These are phyloP conservation scores for Cherax quadricarinatus DNA, from an alignment of 1,140 invertebrate genomes.

Conservation along the genomic window DNA sequence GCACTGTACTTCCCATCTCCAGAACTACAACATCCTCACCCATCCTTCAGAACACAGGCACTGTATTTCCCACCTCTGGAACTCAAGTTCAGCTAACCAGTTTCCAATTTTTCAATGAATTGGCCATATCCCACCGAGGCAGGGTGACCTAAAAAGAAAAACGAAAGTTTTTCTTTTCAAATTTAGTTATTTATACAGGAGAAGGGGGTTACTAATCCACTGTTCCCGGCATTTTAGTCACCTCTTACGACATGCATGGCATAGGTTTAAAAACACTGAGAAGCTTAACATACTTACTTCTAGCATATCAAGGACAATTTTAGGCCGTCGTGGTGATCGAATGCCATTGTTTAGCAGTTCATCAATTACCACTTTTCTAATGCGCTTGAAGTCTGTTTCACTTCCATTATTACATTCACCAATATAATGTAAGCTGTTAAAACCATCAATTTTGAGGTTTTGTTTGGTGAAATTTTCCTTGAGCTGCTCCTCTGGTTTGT, in stretches of 20 bases:
- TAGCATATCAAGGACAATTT: slow-evolving; percentile 59
- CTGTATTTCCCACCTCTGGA: too few relatives aligned
- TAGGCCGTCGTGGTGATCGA: slow-evolving; percentile 51
- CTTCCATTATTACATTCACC: slow-evolving; percentile 36
- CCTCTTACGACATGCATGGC: too few relatives aligned
- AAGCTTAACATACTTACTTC: slow-evolving; percentile 36
- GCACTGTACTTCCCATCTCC: too few relatives aligned
- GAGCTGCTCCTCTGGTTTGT: slow-evolving; percentile 46
- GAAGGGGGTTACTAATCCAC: too few relatives aligned
- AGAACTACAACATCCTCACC: too few relatives aligned
- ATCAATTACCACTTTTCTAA: slow-evolving; percentile 33
- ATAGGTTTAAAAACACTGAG: neutral
- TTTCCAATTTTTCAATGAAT: neutral
- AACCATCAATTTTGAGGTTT: slow-evolving; percentile 54
- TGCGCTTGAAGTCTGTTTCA: slow-evolving; percentile 56
- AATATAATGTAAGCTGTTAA: slow-evolving; percentile 59
- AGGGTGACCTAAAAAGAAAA: too few relatives aligned
- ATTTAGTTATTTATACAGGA: too few relatives aligned
- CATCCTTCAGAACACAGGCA: too few relatives aligned
- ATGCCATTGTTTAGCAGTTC: slow-evolving; percentile 42
- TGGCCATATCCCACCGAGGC: too few relatives aligned
- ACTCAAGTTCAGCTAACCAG: too few relatives aligned
- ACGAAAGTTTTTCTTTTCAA: too few relatives aligned
- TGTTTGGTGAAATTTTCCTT: slow-evolving; percentile 59
- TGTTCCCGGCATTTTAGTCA: too few relatives aligned